Evolutionary conservation across 37 sponge, comb jelly and placozoan species (phyloP), one percentile per base, ranked within the genome.

Genomic region (Oopsacas minuta): DNA sequence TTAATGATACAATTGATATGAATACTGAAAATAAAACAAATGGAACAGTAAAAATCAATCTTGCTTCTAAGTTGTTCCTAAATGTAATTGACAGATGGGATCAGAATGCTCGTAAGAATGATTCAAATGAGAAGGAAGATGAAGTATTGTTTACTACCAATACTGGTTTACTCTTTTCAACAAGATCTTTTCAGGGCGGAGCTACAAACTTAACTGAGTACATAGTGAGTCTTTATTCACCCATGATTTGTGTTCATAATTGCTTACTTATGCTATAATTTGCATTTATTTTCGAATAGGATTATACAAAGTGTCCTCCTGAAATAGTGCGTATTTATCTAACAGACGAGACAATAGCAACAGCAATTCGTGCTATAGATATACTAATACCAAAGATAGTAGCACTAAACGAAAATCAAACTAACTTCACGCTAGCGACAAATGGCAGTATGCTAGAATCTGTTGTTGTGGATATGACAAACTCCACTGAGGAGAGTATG

Each of bases 31-130:
- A 61, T 61, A 34, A 34, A 34, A 61, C 75, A 32, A 61, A n/a
- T 61, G 28, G 15, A 8, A 42, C 5, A 32, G 75, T 10, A 20
- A 12, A 25, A 61, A 20, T 61, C 5, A 10, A 5, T 61, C 22
- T 34, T 20, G 75, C 75, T 61, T 61, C 75, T 25, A 12, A 25
- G 30, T 34, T 61, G 75, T 61, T 61, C 75, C 75, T 25, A 32
- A 61, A 61, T 61, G 75, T 61, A 3, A n/a, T 61, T 61, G 75
- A 61, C 30, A 61, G 75, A 61, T 61, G 75, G 75, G 30, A 61
- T 61, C 32, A 34, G 17, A 61, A 61, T 61, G 75, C 22, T 61
- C 75, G 28, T 32, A 61, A 12, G 8, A 42, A 42, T 15, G 15
- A 42, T 17, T 42, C 49, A 17, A 15, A 17, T 42, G 15, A 8